These are phyloP conservation scores for Antrozous pallidus DNA, from an alignment of 2,797 vertebrate genomes.

Conservation along the genomic window DNA sequence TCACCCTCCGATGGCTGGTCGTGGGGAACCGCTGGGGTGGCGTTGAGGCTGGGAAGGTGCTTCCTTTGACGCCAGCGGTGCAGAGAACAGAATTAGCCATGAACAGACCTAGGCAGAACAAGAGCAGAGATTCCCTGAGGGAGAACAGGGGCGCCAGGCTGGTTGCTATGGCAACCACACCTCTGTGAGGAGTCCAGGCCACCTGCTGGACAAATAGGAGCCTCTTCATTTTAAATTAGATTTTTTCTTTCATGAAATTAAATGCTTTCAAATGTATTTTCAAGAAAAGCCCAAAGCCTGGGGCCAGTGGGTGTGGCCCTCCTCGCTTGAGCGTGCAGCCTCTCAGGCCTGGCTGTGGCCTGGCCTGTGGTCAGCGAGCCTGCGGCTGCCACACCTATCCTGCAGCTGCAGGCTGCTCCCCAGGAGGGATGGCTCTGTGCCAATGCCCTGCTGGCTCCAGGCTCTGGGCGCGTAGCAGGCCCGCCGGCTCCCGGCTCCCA, in stretches of 20 bases:
- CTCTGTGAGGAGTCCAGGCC: neutral
- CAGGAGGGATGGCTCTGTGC: no score
- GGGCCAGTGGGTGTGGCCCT: no score
- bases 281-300: neutral
- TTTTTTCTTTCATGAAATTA: neutral
- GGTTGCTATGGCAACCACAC: neutral
- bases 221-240: neutral
- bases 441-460: no score
- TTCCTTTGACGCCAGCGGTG: neutral
- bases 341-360: no score
- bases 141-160: neutral
- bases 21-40: neutral
- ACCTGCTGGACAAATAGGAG: neutral
- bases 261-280: neutral
- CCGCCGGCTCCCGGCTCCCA: no score
- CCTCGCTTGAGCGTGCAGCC: no score
- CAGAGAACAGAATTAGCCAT: neutral
- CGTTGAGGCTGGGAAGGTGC: neutral
- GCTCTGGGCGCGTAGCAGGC: no score
- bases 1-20: neutral
- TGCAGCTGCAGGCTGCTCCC: no score
- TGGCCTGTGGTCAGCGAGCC: no score
- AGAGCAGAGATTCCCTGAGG: neutral
- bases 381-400: no score
- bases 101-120: neutral